These are phyloP conservation scores for Podarcis lilfordi DNA, from an alignment of 2,797 vertebrate species.

Conservation along the genomic window DNA sequence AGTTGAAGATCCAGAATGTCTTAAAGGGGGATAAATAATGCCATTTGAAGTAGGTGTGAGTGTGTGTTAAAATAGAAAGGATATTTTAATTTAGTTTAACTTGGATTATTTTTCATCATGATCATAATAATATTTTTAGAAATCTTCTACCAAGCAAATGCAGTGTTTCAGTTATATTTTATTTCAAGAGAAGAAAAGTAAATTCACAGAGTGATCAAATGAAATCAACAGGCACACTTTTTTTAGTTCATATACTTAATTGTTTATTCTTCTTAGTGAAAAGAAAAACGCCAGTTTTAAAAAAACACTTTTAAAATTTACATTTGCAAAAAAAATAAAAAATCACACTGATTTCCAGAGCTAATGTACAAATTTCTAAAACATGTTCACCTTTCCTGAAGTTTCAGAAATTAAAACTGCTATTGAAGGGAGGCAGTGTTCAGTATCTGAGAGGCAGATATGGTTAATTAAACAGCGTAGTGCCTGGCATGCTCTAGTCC, in stretches of 20 bases:
- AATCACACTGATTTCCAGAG: neutral
- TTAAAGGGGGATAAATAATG: neutral
- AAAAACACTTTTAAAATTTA: neutral
- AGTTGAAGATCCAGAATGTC: neutral
- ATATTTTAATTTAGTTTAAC: constrained; percentile 9
- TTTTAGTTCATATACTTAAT: constrained; percentile 23
- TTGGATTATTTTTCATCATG: constrained; percentile 17
- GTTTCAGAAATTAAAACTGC: neutral
- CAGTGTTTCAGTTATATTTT: neutral
- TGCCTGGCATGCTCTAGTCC: no score
- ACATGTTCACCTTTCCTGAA: constrained; percentile 27
- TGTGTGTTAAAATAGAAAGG: neutral
- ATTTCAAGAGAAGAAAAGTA: constrained; percentile 3
- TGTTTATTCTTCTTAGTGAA: constrained; percentile 10
- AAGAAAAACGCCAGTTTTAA: neutral
- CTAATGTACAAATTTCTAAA: neutral
- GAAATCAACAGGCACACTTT: neutral
- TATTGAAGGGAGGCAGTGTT: neutral
- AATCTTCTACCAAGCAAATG: neutral
- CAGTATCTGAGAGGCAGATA: neutral
- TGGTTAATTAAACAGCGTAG: neutral
- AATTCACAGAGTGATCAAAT: neutral
- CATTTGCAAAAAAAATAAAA: neutral
- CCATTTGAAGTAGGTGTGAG: neutral
- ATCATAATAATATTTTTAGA: constrained; percentile 27